Percentiles rank a stretch among this genome's conserved stretches.
These are phyloP conservation scores for Drosophila tanythrix DNA, from an alignment of 2,888 invertebrate species.

Conservation along the genomic window DNA sequence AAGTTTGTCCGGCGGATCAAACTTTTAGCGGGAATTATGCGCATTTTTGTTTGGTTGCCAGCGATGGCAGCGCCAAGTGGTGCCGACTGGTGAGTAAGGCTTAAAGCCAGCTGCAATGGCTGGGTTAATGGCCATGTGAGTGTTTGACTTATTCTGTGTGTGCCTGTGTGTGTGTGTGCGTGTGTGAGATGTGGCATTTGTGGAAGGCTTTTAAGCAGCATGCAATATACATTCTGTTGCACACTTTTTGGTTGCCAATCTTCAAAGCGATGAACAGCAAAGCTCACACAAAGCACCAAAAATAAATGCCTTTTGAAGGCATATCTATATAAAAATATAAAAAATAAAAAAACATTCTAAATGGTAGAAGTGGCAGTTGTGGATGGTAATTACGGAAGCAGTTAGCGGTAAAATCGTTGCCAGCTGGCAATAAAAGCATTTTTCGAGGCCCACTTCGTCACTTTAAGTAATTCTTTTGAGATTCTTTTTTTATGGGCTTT, in stretches of 20 bases:
- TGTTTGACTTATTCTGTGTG: slow-evolving; percentile 38
- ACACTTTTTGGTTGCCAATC: slow-evolving; percentile 47
- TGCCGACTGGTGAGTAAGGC: slow-evolving; percentile 22
- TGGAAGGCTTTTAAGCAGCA: slow-evolving; percentile 57
- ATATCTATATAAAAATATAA: slow-evolving; percentile 6
- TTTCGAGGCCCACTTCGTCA: neutral
- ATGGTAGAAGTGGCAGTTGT: slow-evolving; percentile 1
- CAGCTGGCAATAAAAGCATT: neutral
- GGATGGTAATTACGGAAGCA: slow-evolving; percentile 27
- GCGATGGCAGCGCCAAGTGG: slow-evolving; percentile 39
- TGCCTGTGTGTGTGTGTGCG: slow-evolving; percentile 2
- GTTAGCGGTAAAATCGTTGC: slow-evolving; percentile 12
- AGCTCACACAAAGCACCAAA: slow-evolving; percentile 22
- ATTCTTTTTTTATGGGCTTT: neutral
- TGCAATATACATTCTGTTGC: slow-evolving; percentile 50
- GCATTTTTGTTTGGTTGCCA: slow-evolving; percentile 66
- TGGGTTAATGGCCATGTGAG: slow-evolving; percentile 61
- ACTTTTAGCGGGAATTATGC: slow-evolving; percentile 76
- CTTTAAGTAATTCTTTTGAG: neutral
- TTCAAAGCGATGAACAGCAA: slow-evolving; percentile 60
- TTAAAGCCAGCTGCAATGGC: slow-evolving; percentile 51
- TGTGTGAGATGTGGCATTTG: slow-evolving; percentile 24
- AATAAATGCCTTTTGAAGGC: slow-evolving; percentile 28
- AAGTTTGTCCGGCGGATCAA: slow-evolving; percentile 30
- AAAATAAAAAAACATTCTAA: neutral